Conservation (phyloP, 1,140 invertebrate genomes). For the Phortica variegata region DNA sequence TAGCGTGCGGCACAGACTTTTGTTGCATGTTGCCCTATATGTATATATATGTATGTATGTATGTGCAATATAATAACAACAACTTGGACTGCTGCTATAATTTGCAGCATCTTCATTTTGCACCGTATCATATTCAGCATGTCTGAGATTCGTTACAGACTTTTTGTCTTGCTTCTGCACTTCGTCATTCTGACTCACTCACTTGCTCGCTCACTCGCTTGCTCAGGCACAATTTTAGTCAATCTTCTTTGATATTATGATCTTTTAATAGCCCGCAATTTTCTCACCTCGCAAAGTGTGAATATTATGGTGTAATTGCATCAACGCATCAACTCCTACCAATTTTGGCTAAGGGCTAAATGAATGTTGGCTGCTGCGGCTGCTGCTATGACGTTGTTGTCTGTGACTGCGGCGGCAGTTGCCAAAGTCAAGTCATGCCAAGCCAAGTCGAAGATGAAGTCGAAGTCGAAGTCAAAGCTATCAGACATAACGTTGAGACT, state of each 20-base stretch:
- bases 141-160: not conserved
- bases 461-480: no score
- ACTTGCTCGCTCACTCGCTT: no score
- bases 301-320: constrained; percentile 58
- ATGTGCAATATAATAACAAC: no score
- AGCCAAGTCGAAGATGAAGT: not conserved
- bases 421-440: constrained; percentile 30
- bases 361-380: no score
- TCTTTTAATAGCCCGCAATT: constrained; percentile 58
- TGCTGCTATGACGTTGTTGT: no score
- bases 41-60: no score
- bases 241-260: constrained; percentile 37
- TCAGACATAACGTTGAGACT: constrained; percentile 4
- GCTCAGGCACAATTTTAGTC: no score
- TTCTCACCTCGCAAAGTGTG: constrained; percentile 58
- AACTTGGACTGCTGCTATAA: constrained; percentile 20
- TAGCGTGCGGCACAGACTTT: no score
- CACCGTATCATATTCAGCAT: constrained; percentile 5
- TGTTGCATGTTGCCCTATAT: constrained; percentile 2
- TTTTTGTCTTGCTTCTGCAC: constrained; percentile 5
- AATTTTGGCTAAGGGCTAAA: constrained; percentile 50
- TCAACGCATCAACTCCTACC: constrained; percentile 58
- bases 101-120: constrained; percentile 49
- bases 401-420: constrained; percentile 44
- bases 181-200: no score